Percentiles rank a stretch among this genome's conserved stretches.
These are phyloP conservation scores for Campoplex nolae DNA, from an alignment of 2,888 invertebrate species.

Conservation along the genomic window DNA sequence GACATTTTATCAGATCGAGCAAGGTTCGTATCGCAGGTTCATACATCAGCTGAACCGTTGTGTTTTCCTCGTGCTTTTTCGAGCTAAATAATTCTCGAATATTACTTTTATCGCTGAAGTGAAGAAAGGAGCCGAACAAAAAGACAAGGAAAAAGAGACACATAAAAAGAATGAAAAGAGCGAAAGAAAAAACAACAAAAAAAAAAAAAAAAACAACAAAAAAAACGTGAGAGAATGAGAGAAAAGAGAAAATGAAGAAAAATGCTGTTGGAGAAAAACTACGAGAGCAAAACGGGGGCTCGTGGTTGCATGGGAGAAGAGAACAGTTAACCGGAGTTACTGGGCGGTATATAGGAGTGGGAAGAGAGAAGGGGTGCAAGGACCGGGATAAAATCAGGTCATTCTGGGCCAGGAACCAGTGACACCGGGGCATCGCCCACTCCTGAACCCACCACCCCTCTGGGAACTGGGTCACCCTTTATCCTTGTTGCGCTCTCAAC, in stretches of 20 bases:
- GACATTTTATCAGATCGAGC: conserved; percentile 21
- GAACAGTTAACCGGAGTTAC: conserved; percentile 39
- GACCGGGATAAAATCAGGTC: conserved; percentile 79
- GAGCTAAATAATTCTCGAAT: conserved; percentile 43
- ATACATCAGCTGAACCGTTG: conserved; percentile 3
- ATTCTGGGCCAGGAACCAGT: conserved; percentile 78
- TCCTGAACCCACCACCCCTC: conserved; percentile 70
- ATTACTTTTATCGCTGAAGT: conserved; percentile 35
- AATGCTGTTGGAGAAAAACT: conserved; percentile 6
- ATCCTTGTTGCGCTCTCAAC: conserved; percentile 74
- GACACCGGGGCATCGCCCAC: conserved; percentile 76
- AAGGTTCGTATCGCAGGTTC: conserved; percentile 15
- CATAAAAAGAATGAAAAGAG: too few relatives aligned
- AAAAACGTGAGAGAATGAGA: conserved; percentile 1
- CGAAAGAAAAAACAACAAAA: neutral
- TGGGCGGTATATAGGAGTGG: conserved; percentile 5
- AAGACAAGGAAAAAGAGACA: neutral
- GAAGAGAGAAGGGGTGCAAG: conserved; percentile 62
- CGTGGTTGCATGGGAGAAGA: conserved; percentile 22
- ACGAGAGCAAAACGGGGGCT: conserved; percentile 17
- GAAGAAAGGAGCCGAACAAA: conserved; percentile 14
- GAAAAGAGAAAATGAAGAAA: conserved; percentile 11
- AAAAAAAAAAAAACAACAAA: neutral
- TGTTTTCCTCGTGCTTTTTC: conserved; percentile 29
- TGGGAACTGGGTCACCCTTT: conserved; percentile 79